Evolutionary conservation across 2,797 vertebrate genomes (phyloP), one percentile per base, ranked within the genome.

Genomic region (Bufotes viridis): DNA sequence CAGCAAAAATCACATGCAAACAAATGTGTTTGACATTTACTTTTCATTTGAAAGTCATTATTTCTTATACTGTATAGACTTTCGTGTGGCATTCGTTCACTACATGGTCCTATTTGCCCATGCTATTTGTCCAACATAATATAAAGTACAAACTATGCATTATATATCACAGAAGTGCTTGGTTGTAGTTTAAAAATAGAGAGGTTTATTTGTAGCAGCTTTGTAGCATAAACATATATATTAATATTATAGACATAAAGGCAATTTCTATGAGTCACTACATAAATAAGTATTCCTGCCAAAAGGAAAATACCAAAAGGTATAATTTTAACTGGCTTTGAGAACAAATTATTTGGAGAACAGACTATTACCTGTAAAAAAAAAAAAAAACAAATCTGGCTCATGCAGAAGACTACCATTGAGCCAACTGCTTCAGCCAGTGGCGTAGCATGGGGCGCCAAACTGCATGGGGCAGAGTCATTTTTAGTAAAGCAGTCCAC

Each of bases 21-120:
- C 69, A 74, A 74, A 74, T 49, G 34, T 74, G 26, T 34, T 42
- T 74, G 70, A 74, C 70, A 74, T 74, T 74, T 74, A 18, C 34
- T 10, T 42, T 69, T 26, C 26, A 34, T 70, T 29, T 70, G 67
- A 70, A 70, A 29, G 65, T 24, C 24, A 26, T 72, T 72, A 72
- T 18, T 72, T 74, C 17, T 34, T 20, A 11, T 8, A 74, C 70
- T 74, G 18, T 74, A 42, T 18, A 42, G 29, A 74, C 1, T 74
- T 34, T 8, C 7, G 29, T 18, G 7, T 74, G 34, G 34, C 70
- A 74, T 74, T 42, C 20, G 18, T 42, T 42, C 20, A 11, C 20
- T 22, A 20, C 3, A 17, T 74, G 67, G 4, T 29, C 17, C 26
- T 70, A 74, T 74, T 42, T 49, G 3, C 34, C 29, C 8, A 42